Base-by-base conservation (phyloP, 2,797 vertebrate genomes). In the Valencia hispanica region DNA sequence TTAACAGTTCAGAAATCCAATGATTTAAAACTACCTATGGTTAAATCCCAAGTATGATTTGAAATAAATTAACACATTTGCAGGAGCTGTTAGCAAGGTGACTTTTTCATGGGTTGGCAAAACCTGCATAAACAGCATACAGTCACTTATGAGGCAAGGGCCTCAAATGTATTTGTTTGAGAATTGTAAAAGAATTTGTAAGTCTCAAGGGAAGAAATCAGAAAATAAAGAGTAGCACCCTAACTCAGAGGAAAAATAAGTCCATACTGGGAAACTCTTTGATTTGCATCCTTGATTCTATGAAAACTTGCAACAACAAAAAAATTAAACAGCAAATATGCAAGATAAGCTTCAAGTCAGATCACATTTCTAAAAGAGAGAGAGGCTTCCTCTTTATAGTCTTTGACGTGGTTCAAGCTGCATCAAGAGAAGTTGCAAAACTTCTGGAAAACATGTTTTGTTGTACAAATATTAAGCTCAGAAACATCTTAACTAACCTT, bases 1-100 rank as follows among this genome's bases (percentile, higher is more conserved):
- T 6, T 14, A 53, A n/a, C 18, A 69, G 76, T 79, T 77, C 75
- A 48, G 39, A 76, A 75, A 65, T 75, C 6, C 25, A 66, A 65
- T 83, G 34, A 72, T 73, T 76, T 36, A 48, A 63, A 78, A 39
- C 36, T 79, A 32, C 30, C 41, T 73, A 39, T 71, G 48, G 5
- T 34, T 34, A 6, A 34, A 41, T 27, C 11, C 5, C 57, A 48
- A n/a, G 27, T 48, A 63, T 22, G 32, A 66, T 41, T 41, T 41
- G 36, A 66, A 39, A 41, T 66, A 14, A 36, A 65, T 53, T 8
- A 53, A 53, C n/a, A n/a, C 11, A 48, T 17, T 17, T 48, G 47
- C 1, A 12, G 3, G 47, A 48, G 47, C 15, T 48, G 14, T 48
- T 15, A 18, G 47, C 47, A 61, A 61, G 18, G 32, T 18, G 20